Base-by-base conservation (phyloP, 2,113 vertebrate species). In the Bos indicus region DNA sequence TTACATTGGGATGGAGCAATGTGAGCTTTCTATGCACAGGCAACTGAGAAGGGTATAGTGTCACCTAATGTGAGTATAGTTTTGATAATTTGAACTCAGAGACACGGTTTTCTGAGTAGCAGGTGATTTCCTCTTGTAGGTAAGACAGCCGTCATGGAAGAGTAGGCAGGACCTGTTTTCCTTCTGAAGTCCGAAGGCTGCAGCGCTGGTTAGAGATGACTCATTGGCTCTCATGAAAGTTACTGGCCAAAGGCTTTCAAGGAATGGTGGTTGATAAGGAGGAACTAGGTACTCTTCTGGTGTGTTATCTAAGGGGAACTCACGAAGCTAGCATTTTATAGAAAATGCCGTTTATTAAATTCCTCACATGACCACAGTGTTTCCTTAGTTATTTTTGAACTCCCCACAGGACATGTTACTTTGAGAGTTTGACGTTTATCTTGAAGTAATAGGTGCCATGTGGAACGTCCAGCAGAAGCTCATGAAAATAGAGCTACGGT, bases 211-310 rank as follows among this genome's bases (percentile, higher is more conserved):
- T 97, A 94, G 95, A 71, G n/a, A 6, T 97, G 96, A 97, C 91
- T 98, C 91, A 95, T 26, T 89, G 78, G 84, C 93, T 91, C 91
- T 91, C 77, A 46, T 62, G 88, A 93, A 90, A 92, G 52, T 94
- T 60, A 95, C 85, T 93, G 83, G 71, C 91, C 91, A 80, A 91
- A 93, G 84, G 97, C 97, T 98, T 95, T 97, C 95, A 97, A 97
- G 98, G 94, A 97, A 96, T 88, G 93, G 77, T 64, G 52, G 28
- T 91, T 95, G 96, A 97, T 97, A 97, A 97, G 83, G 78, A 97
- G 57, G 84, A 98, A 54, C 78, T 89, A 48, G 85, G 96, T 95
- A 96, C 98, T 97, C 91, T 97, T 98, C 82, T 97, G 56, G 94
- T 97, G 93, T 95, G 43, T 91, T 97, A 94, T 97, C 97, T 89